Evolutionary conservation across 1,140 invertebrate species (phyloP), one percentile per base, ranked within the genome.

Genomic region (Tetragonula clypearis): DNA sequence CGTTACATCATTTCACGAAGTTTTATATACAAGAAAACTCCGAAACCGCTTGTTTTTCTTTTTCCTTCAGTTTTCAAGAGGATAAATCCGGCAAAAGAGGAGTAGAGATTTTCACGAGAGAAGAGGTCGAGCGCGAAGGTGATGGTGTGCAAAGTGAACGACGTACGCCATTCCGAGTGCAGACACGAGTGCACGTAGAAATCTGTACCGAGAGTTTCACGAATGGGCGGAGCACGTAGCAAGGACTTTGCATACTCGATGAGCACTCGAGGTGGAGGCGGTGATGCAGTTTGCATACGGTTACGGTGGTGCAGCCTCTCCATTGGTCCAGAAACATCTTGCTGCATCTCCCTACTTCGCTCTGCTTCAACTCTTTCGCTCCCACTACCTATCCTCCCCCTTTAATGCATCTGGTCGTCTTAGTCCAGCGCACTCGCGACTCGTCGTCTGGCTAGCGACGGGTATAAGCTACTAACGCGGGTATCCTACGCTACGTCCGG

Each of bases 231-330:
- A 94, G 93, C 93, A 77, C 91, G 87, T 88, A 86, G 90, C 89
- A 88, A 91, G 89, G 94, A 94, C 91, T 94, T 95, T 94, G 93
- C 94, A 94, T 95, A 95, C 92, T 86, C 93, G 93, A 94, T 94
- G 93, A 94, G 90, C 76, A 90, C 84, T 79, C 88, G 86, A 90
- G 87, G 91, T 90, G 93, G 93, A 94, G 94, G 93, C 93, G 94
- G 92, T 93, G 89, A 90, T 91, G 91, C 92, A 92, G 90, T 94
- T 95, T 95, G 94, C 94, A 95, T 95, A 95, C 93, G 91, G 90
- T 92, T 91, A 91, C 85, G 79, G 90, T 77, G 85, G 89, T 82
- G 90, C 91, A 92, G 93, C 90, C 88, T 92, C 93, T 90, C 90
- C 82, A 95, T 95, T 95, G 94, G 94, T 94, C 93, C 94, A 94